A percentile compares a stretch with the other conserved stretches of the same genome.
These are phyloP conservation scores for Drosophila subpulchrella DNA, from an alignment of 1,140 invertebrate genomes.

Conservation along the genomic window DNA sequence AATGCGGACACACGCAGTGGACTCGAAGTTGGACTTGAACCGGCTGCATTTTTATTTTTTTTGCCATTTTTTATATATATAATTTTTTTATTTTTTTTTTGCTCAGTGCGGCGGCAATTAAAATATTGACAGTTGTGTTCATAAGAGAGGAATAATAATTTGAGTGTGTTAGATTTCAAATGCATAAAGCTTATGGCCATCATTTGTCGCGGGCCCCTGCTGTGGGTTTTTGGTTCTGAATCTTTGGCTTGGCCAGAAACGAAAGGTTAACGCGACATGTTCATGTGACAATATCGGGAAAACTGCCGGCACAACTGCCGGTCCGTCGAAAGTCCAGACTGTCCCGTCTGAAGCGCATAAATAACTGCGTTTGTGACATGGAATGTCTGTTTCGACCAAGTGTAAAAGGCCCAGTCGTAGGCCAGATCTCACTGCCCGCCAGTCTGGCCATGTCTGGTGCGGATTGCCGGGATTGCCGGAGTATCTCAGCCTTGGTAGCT, in stretches of 20 bases:
- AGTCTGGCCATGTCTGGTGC: slow-evolving; percentile 74
- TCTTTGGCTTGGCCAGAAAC: slow-evolving; percentile 39
- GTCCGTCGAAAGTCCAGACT: slow-evolving; percentile 7
- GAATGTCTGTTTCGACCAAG: slow-evolving; percentile 64
- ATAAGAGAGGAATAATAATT: slow-evolving; percentile 74
- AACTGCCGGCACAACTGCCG: slow-evolving; percentile 46
- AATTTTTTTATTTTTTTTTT: slow-evolving; percentile 12
- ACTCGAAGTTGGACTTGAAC: slow-evolving; percentile 43
- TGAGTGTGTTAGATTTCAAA: slow-evolving; percentile 46
- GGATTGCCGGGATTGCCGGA: slow-evolving; percentile 54
- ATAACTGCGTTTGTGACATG: slow-evolving; percentile 83
- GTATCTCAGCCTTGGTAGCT: slow-evolving; percentile 10
- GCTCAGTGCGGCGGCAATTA: slow-evolving; percentile 63
- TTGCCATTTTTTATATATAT: background rate
- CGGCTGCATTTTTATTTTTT: slow-evolving; percentile 52
- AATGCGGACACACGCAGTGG: slow-evolving; percentile 80
- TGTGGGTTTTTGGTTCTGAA: slow-evolving; percentile 36
- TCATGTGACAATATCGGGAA: slow-evolving; percentile 80
- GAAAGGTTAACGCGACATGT: slow-evolving; percentile 80
- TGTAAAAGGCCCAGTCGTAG: slow-evolving; percentile 56
- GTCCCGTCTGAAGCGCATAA: slow-evolving; percentile 71
- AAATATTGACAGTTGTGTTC: slow-evolving; percentile 80
- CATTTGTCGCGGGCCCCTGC: slow-evolving; percentile 38
- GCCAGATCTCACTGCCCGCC: slow-evolving; percentile 69
- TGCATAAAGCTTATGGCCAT: slow-evolving; percentile 44